phyloP scores from a whole-genome alignment of 2,113 vertebrate genomes.

The Caracal caracal region DNA sequence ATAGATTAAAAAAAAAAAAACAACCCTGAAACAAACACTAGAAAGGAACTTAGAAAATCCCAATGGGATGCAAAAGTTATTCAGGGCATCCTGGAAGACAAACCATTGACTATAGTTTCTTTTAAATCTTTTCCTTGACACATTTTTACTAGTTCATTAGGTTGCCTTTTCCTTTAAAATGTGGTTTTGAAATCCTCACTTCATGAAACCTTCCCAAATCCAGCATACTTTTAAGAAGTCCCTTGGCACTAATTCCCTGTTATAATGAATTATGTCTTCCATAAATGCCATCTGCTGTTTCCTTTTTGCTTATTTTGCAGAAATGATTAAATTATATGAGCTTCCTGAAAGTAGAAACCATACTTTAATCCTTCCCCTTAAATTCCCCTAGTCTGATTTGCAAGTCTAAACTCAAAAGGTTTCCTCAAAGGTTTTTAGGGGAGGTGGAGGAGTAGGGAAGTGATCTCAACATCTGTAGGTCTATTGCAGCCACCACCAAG shows the following conservation, averaged over 20 bases:
- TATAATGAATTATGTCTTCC: background rate
- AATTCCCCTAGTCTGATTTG: background rate
- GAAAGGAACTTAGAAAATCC: background rate
- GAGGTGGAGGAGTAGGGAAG: background rate
- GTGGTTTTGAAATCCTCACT: background rate
- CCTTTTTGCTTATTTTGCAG: constrained; percentile 24
- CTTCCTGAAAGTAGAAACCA: background rate
- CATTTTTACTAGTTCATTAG: background rate
- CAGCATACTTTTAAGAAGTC: background rate
- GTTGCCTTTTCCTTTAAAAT: background rate
- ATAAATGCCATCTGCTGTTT: constrained; percentile 19
- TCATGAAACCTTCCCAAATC: constrained; percentile 31
- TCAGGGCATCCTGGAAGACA: background rate
- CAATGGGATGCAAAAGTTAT: background rate
- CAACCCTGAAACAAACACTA: background rate
- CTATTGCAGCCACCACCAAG: background rate
- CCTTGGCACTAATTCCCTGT: background rate
- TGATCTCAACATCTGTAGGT: background rate
- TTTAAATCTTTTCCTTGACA: background rate
- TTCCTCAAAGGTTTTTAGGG: background rate
- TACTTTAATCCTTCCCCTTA: background rate
- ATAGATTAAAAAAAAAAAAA: background rate
- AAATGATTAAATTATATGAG: constrained; percentile 27
- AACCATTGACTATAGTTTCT: background rate
- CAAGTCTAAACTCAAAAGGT: background rate